Percentiles rank a stretch among this genome's conserved stretches.
phyloP scores from a whole-genome alignment of 2,888 invertebrate species.

The Drosophila anceps region DNA sequence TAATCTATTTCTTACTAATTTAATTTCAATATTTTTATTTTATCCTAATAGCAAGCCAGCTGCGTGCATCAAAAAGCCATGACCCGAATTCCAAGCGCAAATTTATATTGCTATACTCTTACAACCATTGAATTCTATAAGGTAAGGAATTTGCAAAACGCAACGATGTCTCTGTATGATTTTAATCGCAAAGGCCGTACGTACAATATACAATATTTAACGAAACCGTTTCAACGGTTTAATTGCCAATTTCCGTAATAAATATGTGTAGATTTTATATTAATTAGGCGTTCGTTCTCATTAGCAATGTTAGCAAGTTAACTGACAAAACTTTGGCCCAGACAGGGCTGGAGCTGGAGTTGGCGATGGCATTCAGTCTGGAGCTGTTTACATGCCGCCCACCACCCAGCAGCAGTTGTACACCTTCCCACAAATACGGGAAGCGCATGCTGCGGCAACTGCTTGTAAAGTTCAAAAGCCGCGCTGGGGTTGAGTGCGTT shows the following conservation, averaged over 20 bases:
- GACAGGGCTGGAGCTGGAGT: neutral
- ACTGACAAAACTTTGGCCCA: conserved; percentile 35
- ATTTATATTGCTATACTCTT: neutral
- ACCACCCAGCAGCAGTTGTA: neutral
- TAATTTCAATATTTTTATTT: neutral
- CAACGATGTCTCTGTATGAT: neutral
- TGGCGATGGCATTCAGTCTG: neutral
- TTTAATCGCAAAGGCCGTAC: neutral
- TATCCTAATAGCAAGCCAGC: neutral
- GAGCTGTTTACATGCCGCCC: conserved; percentile 28
- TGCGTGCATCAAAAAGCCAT: neutral
- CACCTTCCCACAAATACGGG: neutral
- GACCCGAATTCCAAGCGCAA: neutral
- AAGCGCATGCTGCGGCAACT: conserved; percentile 9
- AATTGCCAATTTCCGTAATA: conserved; percentile 74
- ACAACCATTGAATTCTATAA: accelerated
- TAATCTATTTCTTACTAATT: neutral
- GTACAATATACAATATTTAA: neutral
- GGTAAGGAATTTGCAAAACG: neutral
- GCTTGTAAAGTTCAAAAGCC: conserved; percentile 67
- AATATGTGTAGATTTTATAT: conserved; percentile 47
- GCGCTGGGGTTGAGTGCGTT: conserved; percentile 37
- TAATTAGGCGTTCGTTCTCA: conserved; percentile 58
- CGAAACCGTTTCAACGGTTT: conserved; percentile 21
- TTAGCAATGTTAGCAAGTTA: conserved; percentile 45